phyloP scores from a whole-genome alignment of 2,113 vertebrate species.

The Lipotes vexillifer region DNA sequence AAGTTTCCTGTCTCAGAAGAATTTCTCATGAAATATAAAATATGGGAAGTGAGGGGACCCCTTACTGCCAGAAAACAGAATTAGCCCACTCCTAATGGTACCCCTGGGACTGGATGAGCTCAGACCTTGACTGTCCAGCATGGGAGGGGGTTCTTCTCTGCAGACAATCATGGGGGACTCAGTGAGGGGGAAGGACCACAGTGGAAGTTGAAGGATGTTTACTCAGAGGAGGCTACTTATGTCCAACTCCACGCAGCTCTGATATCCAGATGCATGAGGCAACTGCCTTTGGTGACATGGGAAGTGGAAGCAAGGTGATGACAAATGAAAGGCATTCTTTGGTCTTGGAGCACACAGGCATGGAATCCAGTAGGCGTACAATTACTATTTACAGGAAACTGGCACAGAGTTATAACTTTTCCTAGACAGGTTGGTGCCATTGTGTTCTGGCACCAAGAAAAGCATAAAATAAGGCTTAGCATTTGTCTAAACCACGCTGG shows the following conservation, averaged over 20 bases:
- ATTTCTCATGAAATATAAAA: constrained; percentile 67
- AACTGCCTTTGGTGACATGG: constrained; percentile 11
- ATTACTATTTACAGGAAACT: constrained; percentile 61
- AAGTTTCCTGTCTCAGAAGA: constrained; percentile 58
- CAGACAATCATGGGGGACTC: neutral
- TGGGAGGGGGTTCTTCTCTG: neutral
- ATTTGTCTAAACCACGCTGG: constrained; percentile 38
- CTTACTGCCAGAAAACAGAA: constrained; percentile 8
- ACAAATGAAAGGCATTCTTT: constrained; percentile 38
- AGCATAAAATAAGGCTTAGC: constrained; percentile 53
- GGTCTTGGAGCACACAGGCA: constrained; percentile 30
- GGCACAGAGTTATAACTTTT: constrained; percentile 34
- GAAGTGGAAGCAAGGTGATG: constrained; percentile 48
- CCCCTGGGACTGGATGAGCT: constrained; percentile 19
- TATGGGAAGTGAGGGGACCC: constrained; percentile 45
- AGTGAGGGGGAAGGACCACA: neutral
- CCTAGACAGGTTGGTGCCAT: constrained; percentile 33
- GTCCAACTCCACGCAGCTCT: neutral
- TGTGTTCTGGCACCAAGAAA: constrained; percentile 56
- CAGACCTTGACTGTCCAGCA: neutral
- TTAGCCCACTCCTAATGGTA: neutral
- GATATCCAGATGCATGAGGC: constrained; percentile 55
- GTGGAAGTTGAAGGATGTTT: neutral
- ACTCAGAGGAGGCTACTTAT: neutral
- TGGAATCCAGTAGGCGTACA: constrained; percentile 45